phyloP scores from a whole-genome alignment of 1,140 invertebrate genomes.

The Drosophila lowei region DNA sequence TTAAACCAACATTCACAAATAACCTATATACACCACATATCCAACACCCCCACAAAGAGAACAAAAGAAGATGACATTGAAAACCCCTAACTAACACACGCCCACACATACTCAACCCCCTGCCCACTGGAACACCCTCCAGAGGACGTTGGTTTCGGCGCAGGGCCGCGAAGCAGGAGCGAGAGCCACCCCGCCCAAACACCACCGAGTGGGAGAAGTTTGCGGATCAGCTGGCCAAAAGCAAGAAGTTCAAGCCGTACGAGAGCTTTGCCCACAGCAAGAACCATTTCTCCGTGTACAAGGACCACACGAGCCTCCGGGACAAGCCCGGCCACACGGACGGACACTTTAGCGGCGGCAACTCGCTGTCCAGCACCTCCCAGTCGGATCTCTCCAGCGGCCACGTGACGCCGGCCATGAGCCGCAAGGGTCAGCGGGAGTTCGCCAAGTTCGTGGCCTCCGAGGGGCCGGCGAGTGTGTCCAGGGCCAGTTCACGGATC shows the following conservation, averaged over 20 bases:
- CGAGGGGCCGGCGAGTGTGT: constrained; percentile 67
- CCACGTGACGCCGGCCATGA: constrained; percentile 55
- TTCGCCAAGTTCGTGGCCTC: constrained; percentile 65
- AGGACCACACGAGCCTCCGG: constrained; percentile 65
- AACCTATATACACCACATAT: constrained; percentile 22
- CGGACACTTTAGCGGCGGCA: constrained; percentile 68
- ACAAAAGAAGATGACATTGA: background rate
- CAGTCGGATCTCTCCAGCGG: constrained; percentile 71
- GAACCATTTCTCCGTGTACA: constrained; percentile 69
- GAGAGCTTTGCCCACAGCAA: constrained; percentile 62
- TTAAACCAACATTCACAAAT: constrained; percentile 18
- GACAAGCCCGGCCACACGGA: constrained; percentile 62
- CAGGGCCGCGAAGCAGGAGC: constrained; percentile 1
- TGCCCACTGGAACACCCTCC: constrained; percentile 1
- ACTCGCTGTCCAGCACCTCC: constrained; percentile 59
- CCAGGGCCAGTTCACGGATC: constrained; percentile 55
- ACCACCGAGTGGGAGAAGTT: constrained; percentile 80
- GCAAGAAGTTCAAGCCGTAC: constrained; percentile 67
- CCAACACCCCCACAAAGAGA: constrained; percentile 5
- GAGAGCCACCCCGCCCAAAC: constrained; percentile 53
- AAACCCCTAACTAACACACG: constrained; percentile 8
- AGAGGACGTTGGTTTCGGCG: constrained; percentile 40
- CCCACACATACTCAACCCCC: constrained; percentile 14
- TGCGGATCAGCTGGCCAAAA: constrained; percentile 71
- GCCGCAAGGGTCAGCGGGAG: constrained; percentile 60